Base-by-base conservation (phyloP, 2,888 invertebrate genomes). In the Acleris literana region DNA sequence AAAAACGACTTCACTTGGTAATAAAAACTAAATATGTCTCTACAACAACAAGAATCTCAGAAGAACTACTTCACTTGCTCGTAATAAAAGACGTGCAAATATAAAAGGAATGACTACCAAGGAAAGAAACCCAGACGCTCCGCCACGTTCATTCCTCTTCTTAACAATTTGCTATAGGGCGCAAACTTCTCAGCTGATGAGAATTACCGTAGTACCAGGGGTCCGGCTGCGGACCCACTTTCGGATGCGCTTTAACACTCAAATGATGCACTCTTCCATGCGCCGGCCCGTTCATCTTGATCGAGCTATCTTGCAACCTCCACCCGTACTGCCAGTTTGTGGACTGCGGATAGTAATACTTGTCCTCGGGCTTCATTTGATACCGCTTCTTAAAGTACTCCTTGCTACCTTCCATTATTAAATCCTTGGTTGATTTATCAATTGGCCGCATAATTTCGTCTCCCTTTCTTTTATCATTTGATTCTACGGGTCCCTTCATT, bases 301-400 rank as follows among this genome's bases (percentile, higher is more conserved):
- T 20, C n/a, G 3, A 9, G 20, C 56, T 56, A 16, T 56, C 44
- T 16, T 43, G 16, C 16, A 56, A 20, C 16, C 20, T 43, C 56
- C 44, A 56, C 13, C 56, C 56, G n/a, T 56, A 56, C 4, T 9
- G 20, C 43, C 22, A 56, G 20, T 44, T 43, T 16, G 39, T 13
- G 6, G 56, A n/a, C 44, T 56, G 22, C 43, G 56, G 43, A n/a
- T 18, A 56, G 43, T 56, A 44, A 16, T 39, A 56, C 44, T 56
- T 56, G 11, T 56, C 44, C 22, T 56, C 56, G 5, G 56, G 56
- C 13, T 44, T 20, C 6, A 44, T n/a, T 25, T 44, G 18, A 44
- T 56, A 22, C 7, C 56, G 44, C 22, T 18, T 22, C 20, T 44
- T 44, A 5, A 56, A 44, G 3, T 56, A 56, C 13, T 56, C 44